Base-by-base conservation (phyloP, 2,113 vertebrate genomes). In the Chionomys nivalis region DNA sequence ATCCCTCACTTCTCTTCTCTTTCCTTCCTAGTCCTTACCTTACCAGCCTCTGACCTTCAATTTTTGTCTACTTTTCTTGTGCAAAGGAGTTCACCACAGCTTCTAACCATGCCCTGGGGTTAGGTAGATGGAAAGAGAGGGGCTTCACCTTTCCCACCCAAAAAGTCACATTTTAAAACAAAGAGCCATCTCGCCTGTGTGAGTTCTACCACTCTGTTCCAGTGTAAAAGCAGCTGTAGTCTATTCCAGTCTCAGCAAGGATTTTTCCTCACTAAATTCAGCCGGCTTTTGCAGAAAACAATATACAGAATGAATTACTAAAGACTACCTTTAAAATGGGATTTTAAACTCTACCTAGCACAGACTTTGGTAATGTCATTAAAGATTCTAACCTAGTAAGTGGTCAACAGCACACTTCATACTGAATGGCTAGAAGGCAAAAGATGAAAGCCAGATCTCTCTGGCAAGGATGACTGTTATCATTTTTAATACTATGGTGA, bases 261-360 rank as follows among this genome's bases (percentile, higher is more conserved):
- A 58, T 36, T 83, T 73, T 96, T 63, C 17, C 90, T 92, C 66
- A 42, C 87, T 55, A 39, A 26, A 75, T 0, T 68, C 95, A 94
- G 89, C 89, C 94, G 94, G 87, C 87, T 79, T 83, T 93, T 94
- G 63, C 91, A 79, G 55, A 90, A 96, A 97, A 96, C 78, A 94
- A 87, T 90, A 66, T 5, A 31, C 81, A 94, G 52, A 95, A 96
- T 89, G 93, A 97, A 96, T 96, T 93, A 65, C 83, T 96, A 94
- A 94, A 92, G 78, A 63, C 89, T 82, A 83, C 14, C 42, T 33
- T 68, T 49, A 76, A 73, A 8, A n/a, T 83, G 63, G 70, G 91
- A 89, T 87, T 87, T 76, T 90, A 90, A 97, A 90, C 24, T 93
- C 82, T 97, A 49, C 70, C 73, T 96, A 89, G 63, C 66, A 85